Evolutionary conservation across 2,113 vertebrate species (phyloP).

Genomic region (Brachyhypopomus gauderio): DNA sequence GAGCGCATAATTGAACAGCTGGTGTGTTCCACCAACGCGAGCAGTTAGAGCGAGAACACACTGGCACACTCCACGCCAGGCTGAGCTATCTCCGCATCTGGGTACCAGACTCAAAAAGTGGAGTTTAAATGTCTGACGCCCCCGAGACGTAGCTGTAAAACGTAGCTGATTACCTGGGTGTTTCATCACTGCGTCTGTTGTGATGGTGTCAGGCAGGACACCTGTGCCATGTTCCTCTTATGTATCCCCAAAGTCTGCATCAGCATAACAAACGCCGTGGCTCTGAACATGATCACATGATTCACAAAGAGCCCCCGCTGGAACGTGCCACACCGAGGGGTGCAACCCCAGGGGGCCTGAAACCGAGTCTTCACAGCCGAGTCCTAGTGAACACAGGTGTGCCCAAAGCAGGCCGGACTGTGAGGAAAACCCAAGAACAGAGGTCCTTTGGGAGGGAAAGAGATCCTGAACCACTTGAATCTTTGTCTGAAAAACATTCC

Average conservation of each 20-base stretch:
- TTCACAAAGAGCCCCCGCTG: neutral
- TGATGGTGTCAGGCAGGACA: constrained; percentile 41
- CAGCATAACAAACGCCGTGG: neutral
- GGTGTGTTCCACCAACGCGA: constrained; percentile 41
- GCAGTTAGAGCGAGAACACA: neutral
- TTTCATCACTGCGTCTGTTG: constrained; percentile 14
- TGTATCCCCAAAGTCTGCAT: neutral
- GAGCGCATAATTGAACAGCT: constrained; percentile 51
- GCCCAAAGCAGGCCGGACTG: too few relatives aligned
- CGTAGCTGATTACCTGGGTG: neutral
- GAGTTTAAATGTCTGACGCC: neutral
- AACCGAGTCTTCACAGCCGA: constrained; percentile 9
- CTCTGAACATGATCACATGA: neutral
- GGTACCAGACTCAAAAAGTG: neutral
- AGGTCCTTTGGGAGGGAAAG: too few relatives aligned
- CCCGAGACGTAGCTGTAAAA: neutral
- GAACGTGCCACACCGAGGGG: neutral
- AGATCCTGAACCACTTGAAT: too few relatives aligned
- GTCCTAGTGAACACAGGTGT: neutral
- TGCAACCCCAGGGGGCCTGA: neutral
- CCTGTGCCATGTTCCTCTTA: constrained; percentile 39
- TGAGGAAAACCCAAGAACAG: too few relatives aligned
- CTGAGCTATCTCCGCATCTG: constrained; percentile 5
- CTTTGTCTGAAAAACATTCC: too few relatives aligned
- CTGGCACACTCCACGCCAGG: neutral